These are phyloP conservation scores for Caenorhabditis elegans DNA, from an alignment of 1,140 invertebrate genomes.

Conservation along the genomic window WBcel235 BX284606.5:3559001-3559500, in stretches of 20 bases:
- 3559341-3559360: too few species aligned
- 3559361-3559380: too few species aligned
- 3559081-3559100: conserved; percentile 45
- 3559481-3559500: conserved; percentile 50
- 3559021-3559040: conserved; percentile 44
- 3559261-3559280: neutral
- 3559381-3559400: conserved; percentile 20
- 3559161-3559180: too few species aligned
- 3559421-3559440: conserved; percentile 40
- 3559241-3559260: neutral
- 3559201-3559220: neutral
- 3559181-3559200: too few species aligned
- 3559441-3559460: conserved; percentile 32
- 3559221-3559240: conserved; percentile 3
- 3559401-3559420: conserved; percentile 47
- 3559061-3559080: conserved; percentile 8
- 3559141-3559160: conserved; percentile 31
- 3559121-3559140: conserved; percentile 36
- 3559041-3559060: neutral
- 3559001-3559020: conserved; percentile 4
- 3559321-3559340: conserved; percentile 36
- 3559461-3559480: conserved; percentile 35
- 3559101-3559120: conserved; percentile 52
- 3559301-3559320: conserved; percentile 9
- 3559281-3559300: conserved; percentile 35